phyloP scores from a whole-genome alignment of 2,797 vertebrate genomes.

The Alfaro cultratus region DNA sequence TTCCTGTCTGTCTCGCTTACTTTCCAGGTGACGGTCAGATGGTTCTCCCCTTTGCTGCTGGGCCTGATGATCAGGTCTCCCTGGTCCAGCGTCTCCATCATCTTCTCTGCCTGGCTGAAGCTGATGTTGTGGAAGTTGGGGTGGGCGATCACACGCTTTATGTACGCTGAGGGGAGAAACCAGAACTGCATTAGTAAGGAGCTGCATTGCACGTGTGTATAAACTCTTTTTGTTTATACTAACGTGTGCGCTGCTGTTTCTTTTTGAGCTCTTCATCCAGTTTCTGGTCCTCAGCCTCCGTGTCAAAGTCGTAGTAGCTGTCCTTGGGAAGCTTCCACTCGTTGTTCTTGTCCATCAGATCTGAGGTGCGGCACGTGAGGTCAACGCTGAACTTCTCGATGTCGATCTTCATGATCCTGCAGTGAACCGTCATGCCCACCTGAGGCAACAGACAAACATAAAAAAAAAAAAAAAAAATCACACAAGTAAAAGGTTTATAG shows the following conservation, averaged over 20 bases:
- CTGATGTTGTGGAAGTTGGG: conserved; percentile 99
- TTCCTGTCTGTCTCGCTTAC: conserved; percentile 38
- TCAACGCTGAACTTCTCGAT: conserved; percentile 99
- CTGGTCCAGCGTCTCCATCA: conserved; percentile 99
- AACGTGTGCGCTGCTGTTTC: conserved; percentile 96
- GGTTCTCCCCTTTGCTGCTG: conserved; percentile 98
- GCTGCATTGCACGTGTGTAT: background rate
- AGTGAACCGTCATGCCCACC: conserved; percentile 99
- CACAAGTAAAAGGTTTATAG: background rate
- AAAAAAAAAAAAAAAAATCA: background rate
- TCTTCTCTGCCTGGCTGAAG: conserved; percentile 99
- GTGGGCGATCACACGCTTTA: conserved; percentile 98
- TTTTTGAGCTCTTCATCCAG: conserved; percentile 94
- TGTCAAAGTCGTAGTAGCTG: conserved; percentile 97
- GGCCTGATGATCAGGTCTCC: conserved; percentile 97
- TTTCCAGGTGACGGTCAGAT: conserved; percentile 98
- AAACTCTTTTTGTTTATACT: conserved; percentile 61
- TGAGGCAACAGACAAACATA: conserved; percentile 53
- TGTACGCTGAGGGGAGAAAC: conserved; percentile 85
- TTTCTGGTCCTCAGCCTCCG: conserved; percentile 92
- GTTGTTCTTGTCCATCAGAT: conserved; percentile 95
- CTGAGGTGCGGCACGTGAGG: conserved; percentile 96
- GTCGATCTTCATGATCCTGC: conserved; percentile 99
- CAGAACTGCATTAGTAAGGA: background rate
- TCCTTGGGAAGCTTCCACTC: conserved; percentile 99